phyloP scores from a whole-genome alignment of 64 coral and sea anemone species.

The Montipora efflorescens region DNA sequence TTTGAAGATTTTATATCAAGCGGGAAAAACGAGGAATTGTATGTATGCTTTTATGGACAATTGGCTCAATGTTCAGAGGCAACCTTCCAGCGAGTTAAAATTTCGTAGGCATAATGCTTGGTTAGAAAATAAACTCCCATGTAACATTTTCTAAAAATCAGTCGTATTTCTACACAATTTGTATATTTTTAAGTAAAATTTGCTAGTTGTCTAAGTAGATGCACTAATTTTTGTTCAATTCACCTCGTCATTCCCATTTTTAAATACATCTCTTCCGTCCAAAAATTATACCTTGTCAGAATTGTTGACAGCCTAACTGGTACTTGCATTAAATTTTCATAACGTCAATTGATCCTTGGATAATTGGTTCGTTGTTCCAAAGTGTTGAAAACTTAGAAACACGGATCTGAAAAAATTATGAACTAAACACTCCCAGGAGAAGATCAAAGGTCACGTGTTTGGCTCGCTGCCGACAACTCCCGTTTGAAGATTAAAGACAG shows the following conservation, averaged over 20 bases:
- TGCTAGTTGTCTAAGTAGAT: background rate
- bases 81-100: no score
- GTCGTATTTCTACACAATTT: background rate
- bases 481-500: no score
- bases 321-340: constrained; percentile 52
- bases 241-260: constrained; percentile 22
- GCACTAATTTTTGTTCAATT: background rate
- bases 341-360: background rate
- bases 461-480: no score
- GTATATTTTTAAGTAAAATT: background rate
- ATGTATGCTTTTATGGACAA: no score
- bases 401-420: background rate
- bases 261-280: background rate
- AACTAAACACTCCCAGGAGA: background rate
- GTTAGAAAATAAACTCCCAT: background rate
- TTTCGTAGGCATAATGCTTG: no score
- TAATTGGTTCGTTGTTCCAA: constrained; percentile 9
- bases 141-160: background rate
- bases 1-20: no score
- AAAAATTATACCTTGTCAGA: constrained; percentile 13
- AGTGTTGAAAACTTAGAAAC: background rate
- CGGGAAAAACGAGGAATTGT: no score
- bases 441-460: background rate
- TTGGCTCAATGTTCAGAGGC: no score
- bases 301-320: constrained; percentile 25